phyloP scores from a whole-genome alignment of 2,113 vertebrate species.

The Rhadina sibilatrix region DNA sequence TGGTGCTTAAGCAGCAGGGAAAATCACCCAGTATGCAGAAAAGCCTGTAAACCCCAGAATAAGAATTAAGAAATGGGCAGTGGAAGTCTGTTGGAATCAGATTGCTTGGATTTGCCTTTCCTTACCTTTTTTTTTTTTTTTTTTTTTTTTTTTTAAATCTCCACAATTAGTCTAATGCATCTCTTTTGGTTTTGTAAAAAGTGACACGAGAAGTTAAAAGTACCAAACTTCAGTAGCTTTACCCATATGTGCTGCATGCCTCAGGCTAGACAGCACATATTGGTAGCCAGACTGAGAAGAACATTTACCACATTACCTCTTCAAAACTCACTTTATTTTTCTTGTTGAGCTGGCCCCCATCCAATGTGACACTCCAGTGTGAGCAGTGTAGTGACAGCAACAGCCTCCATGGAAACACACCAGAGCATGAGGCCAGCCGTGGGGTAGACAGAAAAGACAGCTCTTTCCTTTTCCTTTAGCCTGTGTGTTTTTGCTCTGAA shows the following conservation, averaged over 20 bases:
- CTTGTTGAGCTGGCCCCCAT: slow-evolving; percentile 59
- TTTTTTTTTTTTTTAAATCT: neutral
- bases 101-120: fast-evolving
- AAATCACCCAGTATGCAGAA: neutral
- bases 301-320: slow-evolving; percentile 54
- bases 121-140: neutral
- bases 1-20: neutral
- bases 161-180: neutral
- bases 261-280: slow-evolving; percentile 62
- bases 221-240: slow-evolving; percentile 46
- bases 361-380: slow-evolving; percentile 56
- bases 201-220: neutral
- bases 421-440: slow-evolving; percentile 12
- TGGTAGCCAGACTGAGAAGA: slow-evolving; percentile 59
- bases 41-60: neutral
- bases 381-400: slow-evolving; percentile 57
- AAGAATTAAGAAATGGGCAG: neutral
- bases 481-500: neutral
- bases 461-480: neutral
- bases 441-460: slow-evolving; percentile 40
- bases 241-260: slow-evolving; percentile 34
- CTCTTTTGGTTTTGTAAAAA: slow-evolving; percentile 28
- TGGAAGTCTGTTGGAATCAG: neutral
- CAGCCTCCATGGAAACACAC: slow-evolving; percentile 72
- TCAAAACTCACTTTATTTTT: slow-evolving; percentile 64